Percentiles rank a stretch among this genome's conserved stretches.
phyloP scores from a whole-genome alignment of 2,888 invertebrate species.

The Willowsia nigromaculata region DNA sequence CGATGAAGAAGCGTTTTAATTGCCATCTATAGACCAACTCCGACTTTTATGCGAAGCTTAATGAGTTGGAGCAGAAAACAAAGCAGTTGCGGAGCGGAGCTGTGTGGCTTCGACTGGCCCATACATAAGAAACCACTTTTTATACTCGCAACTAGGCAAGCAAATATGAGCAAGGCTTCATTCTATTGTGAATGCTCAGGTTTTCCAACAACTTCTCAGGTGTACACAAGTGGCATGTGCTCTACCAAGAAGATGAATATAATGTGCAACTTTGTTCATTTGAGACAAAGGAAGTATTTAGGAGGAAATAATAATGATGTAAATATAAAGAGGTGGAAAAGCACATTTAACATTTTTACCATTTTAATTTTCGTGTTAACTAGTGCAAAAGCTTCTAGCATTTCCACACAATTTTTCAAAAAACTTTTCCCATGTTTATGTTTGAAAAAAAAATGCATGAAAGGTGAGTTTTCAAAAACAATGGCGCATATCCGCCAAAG shows the following conservation, averaged over 20 bases:
- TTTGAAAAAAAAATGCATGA: background rate
- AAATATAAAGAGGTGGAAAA: background rate
- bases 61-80: slow-evolving; percentile 66
- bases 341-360: background rate
- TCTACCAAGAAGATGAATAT: background rate
- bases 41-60: slow-evolving; percentile 58
- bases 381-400: slow-evolving; percentile 25
- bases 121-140: too few species aligned
- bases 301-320: background rate
- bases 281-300: background rate
- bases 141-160: background rate
- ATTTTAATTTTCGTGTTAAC: slow-evolving; percentile 39
- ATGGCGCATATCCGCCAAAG: slow-evolving; percentile 59
- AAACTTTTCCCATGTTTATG: slow-evolving; percentile 11
- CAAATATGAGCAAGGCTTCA: background rate
- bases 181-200: too few species aligned
- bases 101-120: too few species aligned
- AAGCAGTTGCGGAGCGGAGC: slow-evolving; percentile 65
- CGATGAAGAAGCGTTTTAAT: slow-evolving; percentile 64
- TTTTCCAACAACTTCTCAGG: background rate
- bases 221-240: background rate
- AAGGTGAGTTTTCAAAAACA: slow-evolving; percentile 39
- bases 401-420: background rate
- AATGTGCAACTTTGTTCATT: background rate
- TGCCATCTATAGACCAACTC: slow-evolving; percentile 68